A percentile compares a stretch with the other conserved stretches of the same genome.
Conservation (phyloP, 1,140 invertebrate genomes). For the honey bee (Apis mellifera) region Amel_HAv3.1 CM009945.2:4177001-4177500, state of each 20-base stretch:
- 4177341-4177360: too few relatives aligned
- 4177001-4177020: too few relatives aligned
- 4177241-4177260: constrained; percentile 43
- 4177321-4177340: too few relatives aligned
- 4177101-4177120: constrained; percentile 33
- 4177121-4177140: too few relatives aligned
- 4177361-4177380: too few relatives aligned
- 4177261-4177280: neutral
- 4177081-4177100: constrained; percentile 32
- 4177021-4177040: neutral
- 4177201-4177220: constrained; percentile 59
- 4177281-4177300: neutral
- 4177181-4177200: constrained; percentile 59
- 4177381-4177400: too few relatives aligned
- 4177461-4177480: too few relatives aligned
- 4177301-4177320: neutral
- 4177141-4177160: neutral
- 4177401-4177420: too few relatives aligned
- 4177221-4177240: constrained; percentile 55
- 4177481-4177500: neutral
- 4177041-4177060: too few relatives aligned
- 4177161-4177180: constrained; percentile 42
- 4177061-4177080: constrained; percentile 33
- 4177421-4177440: too few relatives aligned
- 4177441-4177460: too few relatives aligned